Conservation (phyloP, 2,797 vertebrate genomes). For the Catharus ustulatus region DNA sequence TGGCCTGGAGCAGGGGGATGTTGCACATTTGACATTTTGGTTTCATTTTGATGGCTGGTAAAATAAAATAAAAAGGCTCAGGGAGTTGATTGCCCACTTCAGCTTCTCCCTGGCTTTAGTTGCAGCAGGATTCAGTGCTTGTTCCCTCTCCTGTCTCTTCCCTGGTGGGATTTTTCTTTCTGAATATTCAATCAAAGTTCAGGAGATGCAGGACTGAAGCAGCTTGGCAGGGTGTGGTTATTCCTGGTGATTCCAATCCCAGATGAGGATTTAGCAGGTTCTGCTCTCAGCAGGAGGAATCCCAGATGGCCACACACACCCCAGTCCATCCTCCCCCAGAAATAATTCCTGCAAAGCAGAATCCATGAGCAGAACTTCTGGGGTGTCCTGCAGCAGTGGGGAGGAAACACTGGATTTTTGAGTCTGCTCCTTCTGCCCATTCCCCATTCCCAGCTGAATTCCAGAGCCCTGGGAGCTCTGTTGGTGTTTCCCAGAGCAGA, state of each 20-base stretch:
- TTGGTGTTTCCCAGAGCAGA: not conserved
- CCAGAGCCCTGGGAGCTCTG: not conserved
- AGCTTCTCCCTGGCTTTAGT: not conserved
- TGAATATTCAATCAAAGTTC: not conserved
- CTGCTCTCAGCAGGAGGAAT: not conserved
- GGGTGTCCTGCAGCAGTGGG: not conserved
- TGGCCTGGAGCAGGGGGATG: not conserved
- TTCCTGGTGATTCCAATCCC: not conserved
- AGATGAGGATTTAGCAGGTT: not conserved
- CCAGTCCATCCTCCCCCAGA: accelerated
- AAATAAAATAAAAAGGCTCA: not conserved
- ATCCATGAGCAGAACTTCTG: accelerated
- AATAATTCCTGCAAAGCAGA: not conserved
- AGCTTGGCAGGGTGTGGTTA: not conserved
- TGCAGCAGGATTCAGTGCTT: not conserved
- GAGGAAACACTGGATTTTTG: not conserved
- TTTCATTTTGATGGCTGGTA: not conserved
- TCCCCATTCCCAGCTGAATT: not conserved
- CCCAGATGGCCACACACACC: not conserved
- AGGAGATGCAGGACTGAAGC: not conserved
- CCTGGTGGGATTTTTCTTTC: not conserved
- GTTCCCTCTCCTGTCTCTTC: not conserved
- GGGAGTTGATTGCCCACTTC: not conserved
- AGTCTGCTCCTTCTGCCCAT: not conserved
- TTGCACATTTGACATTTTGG: too few relatives aligned